Percentiles rank a stretch among this genome's conserved stretches.
These are phyloP conservation scores for Dermolepida albohirtum DNA, from an alignment of 2,888 invertebrate species.

Conservation along the genomic window DNA sequence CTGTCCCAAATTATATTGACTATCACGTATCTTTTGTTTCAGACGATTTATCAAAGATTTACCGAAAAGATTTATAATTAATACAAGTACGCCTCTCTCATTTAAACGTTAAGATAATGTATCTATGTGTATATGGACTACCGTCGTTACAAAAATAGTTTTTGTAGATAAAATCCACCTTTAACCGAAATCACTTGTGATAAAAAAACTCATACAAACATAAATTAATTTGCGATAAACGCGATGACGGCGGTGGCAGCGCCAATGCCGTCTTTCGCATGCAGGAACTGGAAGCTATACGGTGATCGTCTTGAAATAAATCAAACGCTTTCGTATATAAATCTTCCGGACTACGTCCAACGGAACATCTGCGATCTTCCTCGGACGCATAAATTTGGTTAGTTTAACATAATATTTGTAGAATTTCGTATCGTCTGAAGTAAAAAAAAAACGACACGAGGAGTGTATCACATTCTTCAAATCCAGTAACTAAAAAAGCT, in stretches of 20 bases:
- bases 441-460: constrained; percentile 8
- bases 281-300: constrained; percentile 24
- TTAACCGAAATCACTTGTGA: constrained; percentile 6
- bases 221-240: constrained; percentile 32
- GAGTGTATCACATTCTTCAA: constrained; percentile 21
- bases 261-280: background rate
- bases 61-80: too few relatives aligned
- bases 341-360: constrained; percentile 36
- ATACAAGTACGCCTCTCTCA: too few relatives aligned
- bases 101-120: too few relatives aligned
- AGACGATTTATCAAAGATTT: too few relatives aligned
- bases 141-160: background rate
- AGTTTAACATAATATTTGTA: constrained; percentile 54
- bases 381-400: constrained; percentile 53
- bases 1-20: too few relatives aligned
- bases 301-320: constrained; percentile 25
- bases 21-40: too few relatives aligned
- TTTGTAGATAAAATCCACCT: constrained; percentile 4
- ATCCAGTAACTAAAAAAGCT: constrained; percentile 21
- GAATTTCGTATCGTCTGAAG: constrained; percentile 45
- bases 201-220: constrained; percentile 20
- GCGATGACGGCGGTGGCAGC: constrained; percentile 3
- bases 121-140: background rate
- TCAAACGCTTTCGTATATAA: constrained; percentile 36
- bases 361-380: constrained; percentile 40